phyloP scores from a whole-genome alignment of 1,140 invertebrate genomes.

The Marisa cornuarietis region DNA sequence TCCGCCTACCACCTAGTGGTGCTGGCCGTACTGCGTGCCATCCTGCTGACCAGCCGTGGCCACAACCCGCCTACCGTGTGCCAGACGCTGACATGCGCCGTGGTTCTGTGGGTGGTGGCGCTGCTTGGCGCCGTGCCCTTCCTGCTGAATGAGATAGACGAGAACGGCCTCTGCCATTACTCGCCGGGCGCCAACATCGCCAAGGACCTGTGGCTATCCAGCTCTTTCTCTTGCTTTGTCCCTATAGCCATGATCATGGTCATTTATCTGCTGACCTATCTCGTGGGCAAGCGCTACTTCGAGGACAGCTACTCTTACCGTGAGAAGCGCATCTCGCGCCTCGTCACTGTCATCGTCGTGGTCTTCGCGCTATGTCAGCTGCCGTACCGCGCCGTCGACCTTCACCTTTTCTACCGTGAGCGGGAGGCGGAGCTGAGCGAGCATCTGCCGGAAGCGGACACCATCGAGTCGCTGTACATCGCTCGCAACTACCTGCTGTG shows the following conservation, averaged over 20 bases:
- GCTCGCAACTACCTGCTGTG: conserved; percentile 36
- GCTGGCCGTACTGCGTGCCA: conserved; percentile 50
- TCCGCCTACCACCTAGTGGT: conserved; percentile 52
- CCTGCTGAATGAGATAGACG: conserved; percentile 22
- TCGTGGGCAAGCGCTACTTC: conserved; percentile 52
- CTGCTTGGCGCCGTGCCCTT: conserved; percentile 26
- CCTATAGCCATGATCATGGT: conserved; percentile 48
- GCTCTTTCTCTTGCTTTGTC: conserved; percentile 50
- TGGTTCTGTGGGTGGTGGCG: conserved; percentile 27
- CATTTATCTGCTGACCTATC: conserved; percentile 51
- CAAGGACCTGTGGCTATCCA: conserved; percentile 43
- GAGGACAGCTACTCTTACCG: conserved; percentile 54
- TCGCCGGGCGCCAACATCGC: conserved; percentile 31
- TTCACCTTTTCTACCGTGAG: conserved; percentile 41
- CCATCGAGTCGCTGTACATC: conserved; percentile 29
- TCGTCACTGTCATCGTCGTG: conserved; percentile 48
- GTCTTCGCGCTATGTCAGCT: conserved; percentile 51
- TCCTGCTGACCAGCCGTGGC: conserved; percentile 53
- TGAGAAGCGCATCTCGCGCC: conserved; percentile 49
- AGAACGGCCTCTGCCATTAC: conserved; percentile 28
- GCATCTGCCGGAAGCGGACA: conserved; percentile 7
- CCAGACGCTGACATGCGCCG: conserved; percentile 29
- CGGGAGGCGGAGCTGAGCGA: conserved; percentile 10
- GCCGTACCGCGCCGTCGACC: conserved; percentile 43
- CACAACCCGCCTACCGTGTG: conserved; percentile 35